phyloP scores from a whole-genome alignment of 2,113 vertebrate species.

The Nothobranchius furzeri region DNA sequence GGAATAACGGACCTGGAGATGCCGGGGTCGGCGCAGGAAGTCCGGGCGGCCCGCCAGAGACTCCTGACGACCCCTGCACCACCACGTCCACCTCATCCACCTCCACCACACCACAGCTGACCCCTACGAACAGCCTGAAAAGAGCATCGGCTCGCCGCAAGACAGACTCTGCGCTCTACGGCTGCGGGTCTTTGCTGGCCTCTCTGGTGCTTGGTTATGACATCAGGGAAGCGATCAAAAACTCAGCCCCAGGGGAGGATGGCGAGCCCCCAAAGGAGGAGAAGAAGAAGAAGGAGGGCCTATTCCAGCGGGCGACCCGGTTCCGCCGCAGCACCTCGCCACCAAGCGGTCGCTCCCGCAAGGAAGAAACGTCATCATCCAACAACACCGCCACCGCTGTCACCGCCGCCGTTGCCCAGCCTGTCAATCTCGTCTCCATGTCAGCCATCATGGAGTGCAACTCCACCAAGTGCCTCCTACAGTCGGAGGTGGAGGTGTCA shows the following conservation, averaged over 20 bases:
- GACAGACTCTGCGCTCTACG: slow-evolving; percentile 84
- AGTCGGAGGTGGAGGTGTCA: slow-evolving; percentile 67
- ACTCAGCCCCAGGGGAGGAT: slow-evolving; percentile 71
- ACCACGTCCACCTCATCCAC: slow-evolving; percentile 82
- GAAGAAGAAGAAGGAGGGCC: slow-evolving; percentile 85
- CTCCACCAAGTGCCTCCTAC: slow-evolving; percentile 87
- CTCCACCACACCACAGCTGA: slow-evolving; percentile 85
- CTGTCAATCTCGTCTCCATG: slow-evolving; percentile 83
- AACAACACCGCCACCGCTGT: slow-evolving; percentile 20
- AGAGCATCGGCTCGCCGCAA: slow-evolving; percentile 77
- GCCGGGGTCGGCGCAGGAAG: slow-evolving; percentile 37
- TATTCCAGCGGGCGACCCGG: slow-evolving; percentile 85
- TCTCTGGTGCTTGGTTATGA: slow-evolving; percentile 89
- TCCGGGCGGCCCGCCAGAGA: slow-evolving; percentile 64
- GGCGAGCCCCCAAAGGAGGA: slow-evolving; percentile 83
- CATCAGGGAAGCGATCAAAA: slow-evolving; percentile 81
- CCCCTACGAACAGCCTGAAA: slow-evolving; percentile 85
- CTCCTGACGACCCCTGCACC: slow-evolving; percentile 80
- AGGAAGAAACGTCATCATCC: slow-evolving; percentile 68
- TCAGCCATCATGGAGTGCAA: slow-evolving; percentile 83
- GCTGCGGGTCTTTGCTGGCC: slow-evolving; percentile 86
- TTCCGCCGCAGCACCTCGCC: slow-evolving; percentile 85
- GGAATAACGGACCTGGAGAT: slow-evolving; percentile 65
- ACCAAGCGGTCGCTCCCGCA: slow-evolving; percentile 67
- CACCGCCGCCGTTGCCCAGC: slow-evolving; percentile 4